Evolutionary conservation across 2,113 vertebrate genomes (phyloP).

Genomic region (Varanus komodoensis): DNA sequence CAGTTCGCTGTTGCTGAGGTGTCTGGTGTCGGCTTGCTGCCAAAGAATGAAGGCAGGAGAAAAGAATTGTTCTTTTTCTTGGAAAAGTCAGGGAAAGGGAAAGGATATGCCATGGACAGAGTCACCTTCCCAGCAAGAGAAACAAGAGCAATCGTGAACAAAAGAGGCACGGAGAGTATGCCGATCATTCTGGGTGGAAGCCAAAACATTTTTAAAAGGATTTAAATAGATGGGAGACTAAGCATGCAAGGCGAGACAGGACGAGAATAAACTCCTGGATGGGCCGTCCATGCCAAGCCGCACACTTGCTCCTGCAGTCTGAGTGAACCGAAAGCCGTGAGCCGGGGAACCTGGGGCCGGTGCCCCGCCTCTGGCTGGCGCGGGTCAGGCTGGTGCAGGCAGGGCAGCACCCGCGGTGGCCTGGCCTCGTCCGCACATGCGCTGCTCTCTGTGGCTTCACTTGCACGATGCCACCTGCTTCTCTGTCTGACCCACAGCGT

Average conservation of each 20-base stretch:
- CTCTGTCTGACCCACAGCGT: too few species aligned
- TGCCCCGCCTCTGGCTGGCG: too few species aligned
- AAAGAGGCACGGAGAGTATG: constrained; percentile 36
- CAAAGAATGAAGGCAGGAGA: background rate
- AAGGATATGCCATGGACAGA: background rate
- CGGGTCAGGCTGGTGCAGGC: too few species aligned
- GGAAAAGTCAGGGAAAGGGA: constrained; percentile 24
- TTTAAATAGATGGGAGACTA: constrained; percentile 57
- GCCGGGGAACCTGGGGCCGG: background rate
- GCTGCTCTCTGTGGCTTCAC: too few species aligned
- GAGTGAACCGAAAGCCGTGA: too few species aligned
- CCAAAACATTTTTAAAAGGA: constrained; percentile 53
- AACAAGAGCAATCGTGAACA: background rate
- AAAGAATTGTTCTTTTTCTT: background rate
- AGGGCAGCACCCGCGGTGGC: too few species aligned
- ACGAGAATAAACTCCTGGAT: constrained; percentile 39
- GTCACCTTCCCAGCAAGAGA: background rate
- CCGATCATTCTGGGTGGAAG: constrained; percentile 36
- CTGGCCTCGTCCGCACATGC: too few species aligned
- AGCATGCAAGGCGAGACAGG: constrained; percentile 36
- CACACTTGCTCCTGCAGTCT: background rate
- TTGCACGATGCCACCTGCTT: too few species aligned
- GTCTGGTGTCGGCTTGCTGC: too few species aligned
- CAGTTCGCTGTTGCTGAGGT: background rate
- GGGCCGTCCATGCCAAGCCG: constrained; percentile 19